Evolutionary conservation across 2,888 invertebrate genomes (phyloP), one percentile per base, ranked within the genome.

Genomic region (Alsophila aescularia): DNA sequence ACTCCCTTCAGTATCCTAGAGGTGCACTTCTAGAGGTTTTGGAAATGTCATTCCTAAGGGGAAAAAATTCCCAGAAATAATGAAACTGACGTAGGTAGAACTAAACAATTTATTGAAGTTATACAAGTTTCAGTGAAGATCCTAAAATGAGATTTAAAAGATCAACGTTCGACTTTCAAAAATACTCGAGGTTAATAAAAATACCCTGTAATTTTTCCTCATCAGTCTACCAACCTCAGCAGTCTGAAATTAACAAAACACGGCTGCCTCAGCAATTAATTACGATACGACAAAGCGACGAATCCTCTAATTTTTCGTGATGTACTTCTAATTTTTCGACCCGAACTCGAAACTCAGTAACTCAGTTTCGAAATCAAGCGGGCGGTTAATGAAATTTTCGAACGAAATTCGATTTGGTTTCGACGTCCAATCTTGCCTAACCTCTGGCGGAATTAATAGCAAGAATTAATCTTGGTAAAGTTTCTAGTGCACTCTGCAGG

Each of bases 301-400:
- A 39, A 39, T 32, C 16, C 41, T 45, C 14, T 47, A 53, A 47
- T 48, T 43, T 48, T 53, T 48, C 41, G 52, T 49, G 52, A 31
- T 51, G 37, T 43, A 52, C 51, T 54, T 60, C 42, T 47, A 58
- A 55, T 50, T 55, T 57, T 59, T 58, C 48, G 34, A 39, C n/a
- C n/a, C n/a, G n/a, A n/a, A n/a, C n/a, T n/a, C n/a, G 34, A n/a
- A 58, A 49, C 53, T 56, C 42, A 31, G 47, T 63, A 65, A 67
- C 62, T 65, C 45, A 49, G 58, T 63, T 67, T 56, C 52, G 27
- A 58, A 64, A 62, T 62, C 60, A 60, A 60, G 62, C 62, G 59
- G 45, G 54, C 52, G 52, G 58, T 56, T 61, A 66, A 66, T 66
- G 60, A 60, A 62, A 67, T 67, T 66, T 62, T 45, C 40, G 48